Evolutionary conservation across 2,113 vertebrate species (phyloP).

Genomic region (Mesoclemmys tuberculata): DNA sequence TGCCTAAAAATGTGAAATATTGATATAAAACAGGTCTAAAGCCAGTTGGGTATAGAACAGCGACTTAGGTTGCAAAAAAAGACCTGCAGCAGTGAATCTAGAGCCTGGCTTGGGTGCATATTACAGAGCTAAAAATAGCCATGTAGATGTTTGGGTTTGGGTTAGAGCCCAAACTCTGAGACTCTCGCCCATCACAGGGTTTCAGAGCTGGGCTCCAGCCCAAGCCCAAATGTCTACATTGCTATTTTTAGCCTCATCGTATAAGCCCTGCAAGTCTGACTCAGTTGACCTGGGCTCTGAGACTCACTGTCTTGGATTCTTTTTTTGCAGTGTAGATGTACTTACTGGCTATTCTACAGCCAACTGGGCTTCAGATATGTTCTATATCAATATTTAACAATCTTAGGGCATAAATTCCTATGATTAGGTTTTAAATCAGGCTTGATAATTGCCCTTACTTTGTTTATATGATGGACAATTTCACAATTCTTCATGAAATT

Average conservation of each 20-base stretch:
- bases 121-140: too few relatives aligned
- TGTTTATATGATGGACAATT: not conserved
- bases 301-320: not conserved
- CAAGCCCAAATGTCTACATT: too few relatives aligned
- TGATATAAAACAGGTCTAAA: not conserved
- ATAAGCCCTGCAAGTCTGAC: too few relatives aligned
- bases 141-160: too few relatives aligned
- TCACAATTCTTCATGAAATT: not conserved
- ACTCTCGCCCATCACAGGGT: too few relatives aligned
- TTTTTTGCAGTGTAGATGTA: too few relatives aligned
- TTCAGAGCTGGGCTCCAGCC: too few relatives aligned
- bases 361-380: not conserved
- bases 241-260: too few relatives aligned
- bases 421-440: not conserved
- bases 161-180: too few relatives aligned
- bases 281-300: too few relatives aligned
- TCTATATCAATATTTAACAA: not conserved
- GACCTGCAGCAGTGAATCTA: too few relatives aligned
- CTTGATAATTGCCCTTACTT: not conserved
- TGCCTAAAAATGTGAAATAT: not conserved
- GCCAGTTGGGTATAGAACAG: not conserved
- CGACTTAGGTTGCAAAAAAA: not conserved
- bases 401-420: not conserved
- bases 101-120: too few relatives aligned
- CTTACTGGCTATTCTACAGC: not conserved